A percentile compares a stretch with the other conserved stretches of the same genome.
Evolutionary conservation across 1,140 invertebrate genomes (phyloP).

Genomic region (Drosophila subobscura): DNA sequence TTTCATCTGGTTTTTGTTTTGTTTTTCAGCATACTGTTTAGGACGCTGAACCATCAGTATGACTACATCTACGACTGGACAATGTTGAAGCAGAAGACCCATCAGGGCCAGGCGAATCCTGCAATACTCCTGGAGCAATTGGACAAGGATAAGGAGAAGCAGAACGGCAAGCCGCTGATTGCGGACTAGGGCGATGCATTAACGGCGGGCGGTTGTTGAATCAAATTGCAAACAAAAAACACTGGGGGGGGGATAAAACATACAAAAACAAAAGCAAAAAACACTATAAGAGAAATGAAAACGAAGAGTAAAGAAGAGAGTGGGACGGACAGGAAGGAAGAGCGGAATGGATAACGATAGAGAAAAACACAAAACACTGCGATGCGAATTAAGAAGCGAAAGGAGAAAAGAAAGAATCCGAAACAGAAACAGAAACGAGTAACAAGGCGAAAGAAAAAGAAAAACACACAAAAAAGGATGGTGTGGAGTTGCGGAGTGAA

Average conservation of each 20-base stretch:
- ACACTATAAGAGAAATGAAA: slow-evolving; percentile 10
- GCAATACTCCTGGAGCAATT: slow-evolving; percentile 77
- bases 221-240: background rate
- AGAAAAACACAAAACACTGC: no score
- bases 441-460: background rate
- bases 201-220: background rate
- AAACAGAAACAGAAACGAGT: slow-evolving; percentile 2
- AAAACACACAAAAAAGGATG: background rate
- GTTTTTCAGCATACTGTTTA: slow-evolving; percentile 94
- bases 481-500: background rate
- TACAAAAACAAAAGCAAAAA: background rate
- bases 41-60: slow-evolving; percentile 99
- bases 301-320: background rate
- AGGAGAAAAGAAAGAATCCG: no score
- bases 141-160: slow-evolving; percentile 83
- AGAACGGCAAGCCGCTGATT: slow-evolving; percentile 73
- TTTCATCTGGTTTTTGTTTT: slow-evolving; percentile 1
- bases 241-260: slow-evolving; percentile 1
- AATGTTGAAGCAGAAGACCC: slow-evolving; percentile 96
- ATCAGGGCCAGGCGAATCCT: slow-evolving; percentile 77
- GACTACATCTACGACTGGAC: slow-evolving; percentile 99
- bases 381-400: no score
- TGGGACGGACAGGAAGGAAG: background rate
- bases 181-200: slow-evolving; percentile 55
- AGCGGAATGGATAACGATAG: no score